Evolutionary conservation across 2,888 invertebrate genomes (phyloP), one percentile per base, ranked within the genome.

Genomic region (Aphrophora alni): DNA sequence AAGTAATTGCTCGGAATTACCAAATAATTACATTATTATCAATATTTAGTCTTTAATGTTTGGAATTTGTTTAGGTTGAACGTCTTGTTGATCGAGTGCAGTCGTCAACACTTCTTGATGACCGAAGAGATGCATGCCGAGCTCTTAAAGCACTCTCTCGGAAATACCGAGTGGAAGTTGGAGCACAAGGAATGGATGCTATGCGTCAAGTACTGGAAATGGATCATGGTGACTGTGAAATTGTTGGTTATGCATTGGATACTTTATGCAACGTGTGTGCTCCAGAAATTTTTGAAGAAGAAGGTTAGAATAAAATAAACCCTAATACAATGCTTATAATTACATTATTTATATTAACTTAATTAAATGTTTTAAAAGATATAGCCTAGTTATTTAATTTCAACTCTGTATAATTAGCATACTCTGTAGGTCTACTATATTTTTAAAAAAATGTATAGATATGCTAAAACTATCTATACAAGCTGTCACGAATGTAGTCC

Each of bases 151-250:
- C 96, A 0, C 89, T 97, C 84, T 97, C 97, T 0, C 92, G 95
- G 87, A 98, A 97, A 86, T 98, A 96, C 88, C 92, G 99, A 1
- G 92, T 99, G 28, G 98, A 99, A 89, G 99, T 99, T 44, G 99
- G 99, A 4, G 97, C 98, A 0, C 95, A 95, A 86, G 95, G 96
- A 87, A 93, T 98, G 95, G 90, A 95, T 88, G 95, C 95, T 82
- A 88, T 95, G 79, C 87, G 89, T 0, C 90, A 94, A 90, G 95
- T 98, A 2, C 89, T 99, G 85, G 95, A 97, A 88, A 92, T 94
- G 82, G 99, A 99, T 88, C 91, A 95, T 86, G 93, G 93, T 74
- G 98, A 98, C 88, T 93, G 94, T 84, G 99, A 99, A 90, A 97
- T 97, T 74, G 92, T 97, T 68, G 95, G 96, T 84, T 95, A 98